phyloP scores from a whole-genome alignment of 2,113 vertebrate species.

The Pseudopodoces humilis region DNA sequence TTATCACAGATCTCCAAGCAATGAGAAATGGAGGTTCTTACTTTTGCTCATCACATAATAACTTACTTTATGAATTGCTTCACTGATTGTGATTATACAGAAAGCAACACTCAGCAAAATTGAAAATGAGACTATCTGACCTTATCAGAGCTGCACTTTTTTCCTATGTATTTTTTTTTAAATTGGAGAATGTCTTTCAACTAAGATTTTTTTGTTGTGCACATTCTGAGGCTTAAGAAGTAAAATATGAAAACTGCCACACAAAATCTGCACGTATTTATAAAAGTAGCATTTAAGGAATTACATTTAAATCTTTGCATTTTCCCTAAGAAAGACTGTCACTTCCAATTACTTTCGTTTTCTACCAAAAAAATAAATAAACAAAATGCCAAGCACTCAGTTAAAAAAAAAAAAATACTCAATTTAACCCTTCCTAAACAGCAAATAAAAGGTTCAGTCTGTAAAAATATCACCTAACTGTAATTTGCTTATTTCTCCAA shows the following conservation, averaged over 20 bases:
- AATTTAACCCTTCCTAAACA: background rate
- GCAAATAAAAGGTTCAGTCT: background rate
- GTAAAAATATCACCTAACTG: background rate
- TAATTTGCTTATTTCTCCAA: background rate
- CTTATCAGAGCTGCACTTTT: background rate
- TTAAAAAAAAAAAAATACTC: background rate
- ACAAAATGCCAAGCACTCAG: background rate
- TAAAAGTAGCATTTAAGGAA: background rate
- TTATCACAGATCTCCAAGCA: background rate
- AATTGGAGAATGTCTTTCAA: background rate
- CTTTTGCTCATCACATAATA: background rate
- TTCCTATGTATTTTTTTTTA: background rate
- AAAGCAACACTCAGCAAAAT: background rate
- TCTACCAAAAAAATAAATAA: background rate
- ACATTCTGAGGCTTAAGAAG: background rate
- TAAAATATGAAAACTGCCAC: background rate
- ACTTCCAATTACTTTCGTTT: background rate
- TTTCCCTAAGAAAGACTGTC: background rate
- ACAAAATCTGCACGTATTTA: background rate
- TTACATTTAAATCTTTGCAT: background rate
- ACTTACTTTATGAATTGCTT: background rate
- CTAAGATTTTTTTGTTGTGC: background rate
- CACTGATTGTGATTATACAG: background rate
- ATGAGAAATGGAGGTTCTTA: background rate
- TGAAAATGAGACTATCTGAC: background rate